Base-by-base conservation (phyloP, 2,888 invertebrate species). In the Drosophila setosimentum region DNA sequence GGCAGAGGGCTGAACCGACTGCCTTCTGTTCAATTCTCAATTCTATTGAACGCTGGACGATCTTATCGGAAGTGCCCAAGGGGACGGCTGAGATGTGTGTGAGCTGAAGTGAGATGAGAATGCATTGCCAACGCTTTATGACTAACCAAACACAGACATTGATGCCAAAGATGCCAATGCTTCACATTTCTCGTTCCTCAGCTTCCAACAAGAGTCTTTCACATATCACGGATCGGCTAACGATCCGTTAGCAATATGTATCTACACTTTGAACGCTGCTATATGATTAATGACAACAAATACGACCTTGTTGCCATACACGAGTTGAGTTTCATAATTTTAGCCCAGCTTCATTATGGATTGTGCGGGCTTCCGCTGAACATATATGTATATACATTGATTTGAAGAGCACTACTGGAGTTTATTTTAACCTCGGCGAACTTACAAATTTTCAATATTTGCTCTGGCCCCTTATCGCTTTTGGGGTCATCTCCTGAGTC, bases 31-130 rank as follows among this genome's bases (percentile, higher is more conserved):
- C n/a, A n/a, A n/a, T n/a, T 71, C 62, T 53, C 68, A 63, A 74
- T 87, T 86, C 86, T 88, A 85, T 85, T 85, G 83, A 85, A 85
- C 62, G 70, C 70, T 65, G 70, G 69, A 58, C 72, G 87, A 90
- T 85, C 81, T 86, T 86, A 85, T 85, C 83, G 85, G 90, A 85
- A 88, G 89, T 88, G 83, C 68, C 70, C 71, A 55, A 57, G 67
- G 73, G 79, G 62, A 64, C 70, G 70, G 50, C 57, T 66, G 78
- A 50, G 61, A 42, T 65, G 57, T 53, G 49, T 21, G 54, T 53
- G 55, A 27, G 45, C 11, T 51, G 21, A 33, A 64, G 50, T 64
- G 69, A 57, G 55, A 63, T 54, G 76, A 30, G 71, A 51, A 53
- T 69, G 76, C 77, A 80, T 30, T 65, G 62, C 48, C 70, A 50